Base-by-base conservation (phyloP, 2,797 vertebrate genomes). In the Balearica regulorum region DNA sequence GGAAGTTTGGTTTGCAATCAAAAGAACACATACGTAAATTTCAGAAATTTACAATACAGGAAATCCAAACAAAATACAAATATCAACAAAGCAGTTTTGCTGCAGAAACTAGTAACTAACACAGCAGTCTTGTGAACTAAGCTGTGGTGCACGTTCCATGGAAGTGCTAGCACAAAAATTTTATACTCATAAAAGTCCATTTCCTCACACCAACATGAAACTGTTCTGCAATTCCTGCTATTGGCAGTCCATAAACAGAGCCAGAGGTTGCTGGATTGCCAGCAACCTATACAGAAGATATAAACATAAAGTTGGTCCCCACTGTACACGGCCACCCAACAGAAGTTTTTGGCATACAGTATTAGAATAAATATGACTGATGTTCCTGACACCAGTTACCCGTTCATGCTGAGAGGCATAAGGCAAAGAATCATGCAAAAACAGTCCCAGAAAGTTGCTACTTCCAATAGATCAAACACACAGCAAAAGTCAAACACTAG, bases 111-210 rank as follows among this genome's bases (percentile, higher is more conserved):
- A 16, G 12, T 2, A 55, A 10, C 35, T 57, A 79, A 25, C 25
- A 35, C 2, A 64, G 49, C 28, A 49, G 49, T 29, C 35, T 9
- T 39, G 16, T 55, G 21, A 90, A 51, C 19, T 16, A 46, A 26
- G 10, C 21, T 24, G 17, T 8, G 25, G 11, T 2, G 5, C 11
- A 20, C 1, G 0, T 24, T 44, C 71, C 35, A 28, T 3, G 10
- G 12, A 82, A 73, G 43, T 10, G 16, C 20, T 33, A 64, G 10
- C 4, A 6, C 18, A 33, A 76, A 39, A 37, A 33, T 19, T 57
- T n/a, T 28, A 6, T 11, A 29, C 6, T 28, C 13, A 10, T 3
- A 46, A 10, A 57, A n/a, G 24, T 28, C 60, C 16, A 24, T 57
- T 79, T 83, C 53, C 24, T 80, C n/a, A 71, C 24, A n/a, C 5